Conservation (phyloP, 2,113 vertebrate genomes). For the Apodemus sylvaticus region DNA sequence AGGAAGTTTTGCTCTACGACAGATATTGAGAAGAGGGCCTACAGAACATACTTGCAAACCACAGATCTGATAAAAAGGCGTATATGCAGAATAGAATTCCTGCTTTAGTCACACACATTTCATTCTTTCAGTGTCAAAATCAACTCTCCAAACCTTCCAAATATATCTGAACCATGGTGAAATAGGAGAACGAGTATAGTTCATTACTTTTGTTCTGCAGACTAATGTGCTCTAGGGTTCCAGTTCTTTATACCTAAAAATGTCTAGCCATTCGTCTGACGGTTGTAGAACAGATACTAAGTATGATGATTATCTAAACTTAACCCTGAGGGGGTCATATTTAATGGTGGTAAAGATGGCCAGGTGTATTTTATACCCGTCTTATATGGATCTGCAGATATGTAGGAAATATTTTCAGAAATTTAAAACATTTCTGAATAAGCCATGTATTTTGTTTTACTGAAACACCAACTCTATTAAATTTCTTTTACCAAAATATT, state of each 20-base stretch:
- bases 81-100: background rate
- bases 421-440: background rate
- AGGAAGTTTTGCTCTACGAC: background rate
- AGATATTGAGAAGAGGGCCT: background rate
- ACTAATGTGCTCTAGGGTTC: background rate
- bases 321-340: background rate
- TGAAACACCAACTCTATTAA: conserved; percentile 10
- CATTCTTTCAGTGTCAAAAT: background rate
- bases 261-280: background rate
- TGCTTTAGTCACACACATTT: background rate
- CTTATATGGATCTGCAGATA: background rate
- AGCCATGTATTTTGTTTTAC: background rate
- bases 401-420: too few species aligned
- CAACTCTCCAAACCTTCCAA: conserved; percentile 4
- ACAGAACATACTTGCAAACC: background rate
- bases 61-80: background rate
- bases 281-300: conserved; percentile 19
- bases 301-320: background rate
- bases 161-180: background rate
- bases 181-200: background rate
- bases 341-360: background rate
- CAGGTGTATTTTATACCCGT: background rate
- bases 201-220: background rate
- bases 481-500: background rate
- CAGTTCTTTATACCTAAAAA: conserved; percentile 16